phyloP scores from a whole-genome alignment of 2,888 invertebrate species.

The Caenorhabditis sp. region DNA sequence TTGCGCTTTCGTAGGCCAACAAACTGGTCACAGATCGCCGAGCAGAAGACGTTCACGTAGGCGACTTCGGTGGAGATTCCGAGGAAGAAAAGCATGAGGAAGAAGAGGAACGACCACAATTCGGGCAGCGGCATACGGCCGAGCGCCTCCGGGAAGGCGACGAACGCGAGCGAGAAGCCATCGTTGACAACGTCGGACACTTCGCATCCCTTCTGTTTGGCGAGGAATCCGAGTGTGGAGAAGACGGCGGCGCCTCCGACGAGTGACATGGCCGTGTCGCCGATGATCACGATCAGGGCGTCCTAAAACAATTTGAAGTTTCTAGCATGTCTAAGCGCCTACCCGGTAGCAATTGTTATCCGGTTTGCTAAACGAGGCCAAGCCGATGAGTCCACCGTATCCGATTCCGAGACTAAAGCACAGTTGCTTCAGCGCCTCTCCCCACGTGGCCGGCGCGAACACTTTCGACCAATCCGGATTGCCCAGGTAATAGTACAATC shows the following conservation, averaged over 20 bases:
- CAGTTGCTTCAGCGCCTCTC: slow-evolving; percentile 72
- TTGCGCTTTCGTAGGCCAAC: slow-evolving; percentile 61
- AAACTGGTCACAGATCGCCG: slow-evolving; percentile 69
- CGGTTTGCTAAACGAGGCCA: slow-evolving; percentile 72
- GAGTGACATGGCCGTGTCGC: slow-evolving; percentile 70
- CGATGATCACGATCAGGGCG: slow-evolving; percentile 70
- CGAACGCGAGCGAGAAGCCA: slow-evolving; percentile 80
- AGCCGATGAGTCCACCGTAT: slow-evolving; percentile 71
- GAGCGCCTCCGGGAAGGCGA: slow-evolving; percentile 80
- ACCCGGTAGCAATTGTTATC: slow-evolving; percentile 71
- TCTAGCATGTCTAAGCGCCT: not conserved
- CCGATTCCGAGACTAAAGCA: slow-evolving; percentile 76
- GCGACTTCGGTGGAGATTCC: slow-evolving; percentile 75
- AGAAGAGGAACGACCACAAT: slow-evolving; percentile 80
- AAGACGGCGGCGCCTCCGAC: slow-evolving; percentile 71
- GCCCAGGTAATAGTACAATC: slow-evolving; percentile 70
- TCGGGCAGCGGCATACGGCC: slow-evolving; percentile 78
- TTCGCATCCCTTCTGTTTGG: slow-evolving; percentile 38
- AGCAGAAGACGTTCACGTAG: slow-evolving; percentile 53
- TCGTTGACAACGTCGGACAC: slow-evolving; percentile 60
- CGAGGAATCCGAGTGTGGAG: slow-evolving; percentile 68
- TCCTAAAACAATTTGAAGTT: slow-evolving; percentile 57
- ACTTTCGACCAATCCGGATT: slow-evolving; percentile 65
- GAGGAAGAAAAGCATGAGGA: slow-evolving; percentile 80
- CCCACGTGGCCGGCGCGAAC: slow-evolving; percentile 65